Percentiles rank a stretch among this genome's conserved stretches.
phyloP scores from a whole-genome alignment of 2,113 vertebrate species.

The Hemicordylus capensis region DNA sequence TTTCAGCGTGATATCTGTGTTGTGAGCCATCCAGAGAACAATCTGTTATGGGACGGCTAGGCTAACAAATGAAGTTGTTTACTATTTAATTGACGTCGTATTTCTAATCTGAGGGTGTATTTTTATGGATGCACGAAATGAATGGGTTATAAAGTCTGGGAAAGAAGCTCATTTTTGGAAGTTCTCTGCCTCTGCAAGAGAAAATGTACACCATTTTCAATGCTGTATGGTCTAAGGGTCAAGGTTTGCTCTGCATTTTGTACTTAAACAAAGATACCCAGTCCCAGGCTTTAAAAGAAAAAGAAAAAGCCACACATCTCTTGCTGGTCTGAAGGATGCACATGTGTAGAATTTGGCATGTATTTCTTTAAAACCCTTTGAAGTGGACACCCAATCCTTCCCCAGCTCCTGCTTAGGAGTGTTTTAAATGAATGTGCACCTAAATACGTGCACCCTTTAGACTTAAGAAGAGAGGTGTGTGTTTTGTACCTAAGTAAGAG shows the following conservation, averaged over 20 bases:
- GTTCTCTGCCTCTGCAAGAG: background rate
- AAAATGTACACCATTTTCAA: background rate
- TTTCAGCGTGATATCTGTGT: too few relatives aligned
- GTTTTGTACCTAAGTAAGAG: background rate
- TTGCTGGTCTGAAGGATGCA: background rate
- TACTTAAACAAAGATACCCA: background rate
- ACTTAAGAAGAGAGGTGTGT: background rate
- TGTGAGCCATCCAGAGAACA: too few relatives aligned
- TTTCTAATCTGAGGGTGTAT: too few relatives aligned
- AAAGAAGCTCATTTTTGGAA: too few relatives aligned
- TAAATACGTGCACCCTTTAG: background rate
- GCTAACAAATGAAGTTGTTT: too few relatives aligned
- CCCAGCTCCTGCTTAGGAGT: fast-evolving
- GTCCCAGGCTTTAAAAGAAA: too few relatives aligned
- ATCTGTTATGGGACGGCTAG: too few relatives aligned
- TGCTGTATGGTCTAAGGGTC: background rate
- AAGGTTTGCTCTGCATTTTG: background rate
- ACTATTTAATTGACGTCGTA: too few relatives aligned
- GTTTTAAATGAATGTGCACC: background rate
- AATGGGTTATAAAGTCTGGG: too few relatives aligned
- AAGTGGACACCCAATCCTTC: background rate
- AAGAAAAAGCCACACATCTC: fast-evolving
- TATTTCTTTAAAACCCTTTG: background rate
- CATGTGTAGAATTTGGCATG: background rate
- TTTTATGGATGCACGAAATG: too few relatives aligned